Conservation (phyloP, 2,797 vertebrate species). For the Vireo griseus region DNA sequence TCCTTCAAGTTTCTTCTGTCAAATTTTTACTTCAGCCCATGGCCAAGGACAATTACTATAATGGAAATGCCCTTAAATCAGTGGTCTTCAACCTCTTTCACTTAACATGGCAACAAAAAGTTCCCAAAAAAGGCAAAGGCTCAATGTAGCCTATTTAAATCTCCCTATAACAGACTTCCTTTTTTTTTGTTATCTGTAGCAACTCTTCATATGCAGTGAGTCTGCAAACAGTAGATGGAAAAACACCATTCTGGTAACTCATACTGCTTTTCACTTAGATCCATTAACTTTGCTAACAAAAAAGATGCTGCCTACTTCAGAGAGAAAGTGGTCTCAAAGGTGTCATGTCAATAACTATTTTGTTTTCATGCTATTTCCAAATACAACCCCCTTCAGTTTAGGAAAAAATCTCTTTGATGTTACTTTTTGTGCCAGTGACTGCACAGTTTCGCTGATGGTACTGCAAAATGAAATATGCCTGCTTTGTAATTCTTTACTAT, state of each 20-base stretch:
- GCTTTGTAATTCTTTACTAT: background rate
- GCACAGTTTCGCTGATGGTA: background rate
- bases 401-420: background rate
- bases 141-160: background rate
- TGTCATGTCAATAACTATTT: background rate
- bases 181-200: background rate
- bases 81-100: background rate
- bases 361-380: background rate
- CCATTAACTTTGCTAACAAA: background rate
- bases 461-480: background rate
- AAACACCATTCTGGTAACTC: background rate
- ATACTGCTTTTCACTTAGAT: background rate
- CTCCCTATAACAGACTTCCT: background rate
- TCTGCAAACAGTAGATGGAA: background rate
- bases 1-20: background rate
- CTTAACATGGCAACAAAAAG: background rate
- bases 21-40: background rate
- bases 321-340: background rate
- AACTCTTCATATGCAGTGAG: background rate
- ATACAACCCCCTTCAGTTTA: background rate
- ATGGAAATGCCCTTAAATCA: background rate
- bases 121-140: background rate
- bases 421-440: background rate
- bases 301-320: background rate
- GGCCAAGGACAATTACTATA: background rate